Evolutionary conservation across 2,888 invertebrate species (phyloP), one percentile per base, ranked within the genome.

Genomic region (Heteromyza rotundicornis): DNA sequence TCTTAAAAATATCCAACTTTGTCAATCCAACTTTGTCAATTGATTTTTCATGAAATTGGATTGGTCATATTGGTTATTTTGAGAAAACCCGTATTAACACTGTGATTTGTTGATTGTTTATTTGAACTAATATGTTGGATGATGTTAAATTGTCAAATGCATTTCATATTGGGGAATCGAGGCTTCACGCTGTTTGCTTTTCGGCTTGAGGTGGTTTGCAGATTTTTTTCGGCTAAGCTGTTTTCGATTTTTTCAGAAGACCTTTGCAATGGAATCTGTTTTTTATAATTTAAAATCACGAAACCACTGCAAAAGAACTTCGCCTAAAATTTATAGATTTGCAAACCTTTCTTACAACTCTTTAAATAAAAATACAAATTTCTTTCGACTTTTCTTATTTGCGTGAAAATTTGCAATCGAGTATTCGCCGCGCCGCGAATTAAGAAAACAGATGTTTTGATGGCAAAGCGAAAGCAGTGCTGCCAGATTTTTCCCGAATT

Each of bases 1-100:
- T 80, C 82, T 80, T 75, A 77, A 77, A 76, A 80, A 82, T 78
- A 80, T 73, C 82, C 84, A 83, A 84, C 83, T 81, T 76, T 79
- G 81, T 78, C 77, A 81, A 80, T 82, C 84, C 84, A 84, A 83
- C 78, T 79, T 77, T 74, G 73, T 70, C 65, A 70, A 77, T 78
- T 76, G 71, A 72, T 73, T 75, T 70, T 71, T 74, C 75, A 77
- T 68, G 66, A 72, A 74, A 77, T 82, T 84, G 83, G 83, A 84
- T 73, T 77, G 78, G 79, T 81, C 82, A 80, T 81, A 84, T 84
- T 83, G 84, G 77, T 77, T 79, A 81, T 77, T 76, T 76, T 75
- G 81, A 80, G 80, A 78, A 72, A 71, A 76, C 78, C 74, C 65
- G 23, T 50, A 22, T 22, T 35, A 19, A 12, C 36, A 57, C 22